A percentile compares a stretch with the other conserved stretches of the same genome.
phyloP scores from a whole-genome alignment of 2,888 invertebrate genomes.

The Latheticus oryzae region DNA sequence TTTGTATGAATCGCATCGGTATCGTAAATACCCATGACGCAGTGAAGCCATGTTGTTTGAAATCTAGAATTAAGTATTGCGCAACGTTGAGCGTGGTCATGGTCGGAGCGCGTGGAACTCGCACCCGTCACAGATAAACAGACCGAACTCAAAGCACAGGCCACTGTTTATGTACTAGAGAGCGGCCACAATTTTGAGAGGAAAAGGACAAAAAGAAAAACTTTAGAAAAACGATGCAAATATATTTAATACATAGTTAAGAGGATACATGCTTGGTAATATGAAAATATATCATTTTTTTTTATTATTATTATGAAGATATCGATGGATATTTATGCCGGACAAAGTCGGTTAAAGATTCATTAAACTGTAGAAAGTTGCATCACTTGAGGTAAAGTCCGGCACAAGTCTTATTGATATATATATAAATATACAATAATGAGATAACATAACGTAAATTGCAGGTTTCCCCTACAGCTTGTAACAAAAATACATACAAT shows the following conservation, averaged over 20 bases:
- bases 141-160: slow-evolving; percentile 34
- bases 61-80: slow-evolving; percentile 59
- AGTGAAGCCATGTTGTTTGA: slow-evolving; percentile 54
- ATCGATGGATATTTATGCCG: slow-evolving; percentile 55
- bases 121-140: slow-evolving; percentile 49
- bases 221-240: slow-evolving; percentile 64
- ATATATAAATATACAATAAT: slow-evolving; percentile 57
- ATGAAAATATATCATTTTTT: slow-evolving; percentile 65
- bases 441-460: slow-evolving; percentile 58
- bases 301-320: slow-evolving; percentile 57
- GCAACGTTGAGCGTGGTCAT: slow-evolving; percentile 61
- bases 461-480: slow-evolving; percentile 47
- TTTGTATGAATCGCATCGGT: slow-evolving; percentile 49
- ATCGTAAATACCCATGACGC: slow-evolving; percentile 59
- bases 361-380: too few relatives aligned
- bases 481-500: slow-evolving; percentile 64
- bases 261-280: slow-evolving; percentile 66
- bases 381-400: slow-evolving; percentile 55
- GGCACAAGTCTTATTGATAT: slow-evolving; percentile 54
- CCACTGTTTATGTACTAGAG: too few relatives aligned
- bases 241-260: slow-evolving; percentile 65
- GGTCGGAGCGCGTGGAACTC: slow-evolving; percentile 55
- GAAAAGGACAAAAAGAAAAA: slow-evolving; percentile 18
- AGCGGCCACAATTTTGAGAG: too few relatives aligned
- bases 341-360: slow-evolving; percentile 49